These are phyloP conservation scores for Silurus meridionalis DNA, from an alignment of 2,113 vertebrate genomes.

Conservation along the genomic window DNA sequence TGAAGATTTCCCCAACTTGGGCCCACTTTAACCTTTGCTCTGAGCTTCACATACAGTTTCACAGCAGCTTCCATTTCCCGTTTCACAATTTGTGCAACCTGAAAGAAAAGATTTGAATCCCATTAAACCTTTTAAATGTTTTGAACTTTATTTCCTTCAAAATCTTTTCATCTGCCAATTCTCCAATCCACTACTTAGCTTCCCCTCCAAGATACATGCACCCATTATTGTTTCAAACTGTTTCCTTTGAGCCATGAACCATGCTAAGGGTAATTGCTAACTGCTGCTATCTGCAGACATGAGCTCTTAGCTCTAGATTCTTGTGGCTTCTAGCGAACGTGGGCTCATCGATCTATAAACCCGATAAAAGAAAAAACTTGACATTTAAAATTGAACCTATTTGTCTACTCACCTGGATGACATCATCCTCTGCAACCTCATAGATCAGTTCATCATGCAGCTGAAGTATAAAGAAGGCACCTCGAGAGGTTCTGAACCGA, in stretches of 20 bases:
- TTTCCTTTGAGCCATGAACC: not conserved
- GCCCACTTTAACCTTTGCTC: slow-evolving; percentile 87
- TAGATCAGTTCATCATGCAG: slow-evolving; percentile 96
- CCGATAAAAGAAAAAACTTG: not conserved
- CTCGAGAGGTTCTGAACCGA: slow-evolving; percentile 61
- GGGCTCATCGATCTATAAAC: not conserved
- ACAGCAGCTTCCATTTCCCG: slow-evolving; percentile 90
- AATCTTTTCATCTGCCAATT: not conserved
- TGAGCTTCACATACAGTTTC: slow-evolving; percentile 85
- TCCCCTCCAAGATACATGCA: not conserved
- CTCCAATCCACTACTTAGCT: not conserved
- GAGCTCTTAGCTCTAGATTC: not conserved
- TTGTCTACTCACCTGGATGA: slow-evolving; percentile 80
- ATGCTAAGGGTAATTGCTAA: not conserved
- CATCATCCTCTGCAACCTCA: slow-evolving; percentile 86
- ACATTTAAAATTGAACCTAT: too few relatives aligned
- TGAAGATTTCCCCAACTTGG: slow-evolving; percentile 91
- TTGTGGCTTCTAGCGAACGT: not conserved
- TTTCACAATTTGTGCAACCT: slow-evolving; percentile 96
- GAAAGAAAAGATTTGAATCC: not conserved
- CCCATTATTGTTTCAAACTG: not conserved
- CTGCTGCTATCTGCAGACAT: not conserved
- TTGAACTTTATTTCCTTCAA: not conserved
- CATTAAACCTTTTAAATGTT: not conserved
- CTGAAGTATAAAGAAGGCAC: slow-evolving; percentile 91